Evolutionary conservation across 2,888 invertebrate genomes (phyloP).

Genomic region (Parelbella ahira): DNA sequence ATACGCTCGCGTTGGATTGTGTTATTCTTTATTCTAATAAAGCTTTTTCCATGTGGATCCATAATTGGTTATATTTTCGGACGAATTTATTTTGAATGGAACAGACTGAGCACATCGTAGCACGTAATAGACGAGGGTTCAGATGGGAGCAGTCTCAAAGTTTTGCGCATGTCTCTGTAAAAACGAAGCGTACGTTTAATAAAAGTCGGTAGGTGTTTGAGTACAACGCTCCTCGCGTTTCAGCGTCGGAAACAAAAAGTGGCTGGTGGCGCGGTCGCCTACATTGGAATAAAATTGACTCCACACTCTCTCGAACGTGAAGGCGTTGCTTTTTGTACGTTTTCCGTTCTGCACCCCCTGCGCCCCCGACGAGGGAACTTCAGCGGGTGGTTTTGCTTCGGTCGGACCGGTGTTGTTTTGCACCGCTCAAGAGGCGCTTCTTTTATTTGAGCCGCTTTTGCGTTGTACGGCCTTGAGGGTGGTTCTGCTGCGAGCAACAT

Average conservation of each 20-base stretch:
- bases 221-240: constrained; percentile 75
- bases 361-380: constrained; percentile 54
- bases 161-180: constrained; percentile 35
- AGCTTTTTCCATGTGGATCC: too few species aligned
- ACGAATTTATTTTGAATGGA: too few species aligned
- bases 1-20: too few species aligned
- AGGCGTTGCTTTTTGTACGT: constrained; percentile 70
- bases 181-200: constrained; percentile 61
- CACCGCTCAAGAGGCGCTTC: constrained; percentile 77
- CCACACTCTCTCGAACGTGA: constrained; percentile 79
- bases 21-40: too few species aligned
- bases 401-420: constrained; percentile 77
- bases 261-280: constrained; percentile 76
- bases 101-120: not conserved
- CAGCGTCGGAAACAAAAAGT: constrained; percentile 78
- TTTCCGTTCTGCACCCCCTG: constrained; percentile 50
- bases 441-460: constrained; percentile 78
- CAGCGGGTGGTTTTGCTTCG: constrained; percentile 80
- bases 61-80: too few species aligned
- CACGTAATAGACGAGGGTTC: constrained; percentile 6
- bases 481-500: constrained; percentile 62
- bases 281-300: constrained; percentile 81
- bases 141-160: constrained; percentile 28
- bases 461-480: constrained; percentile 73
- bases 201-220: constrained; percentile 77